Evolutionary conservation across 2,888 invertebrate genomes (phyloP).

Genomic region (Lysandra bellargus): DNA sequence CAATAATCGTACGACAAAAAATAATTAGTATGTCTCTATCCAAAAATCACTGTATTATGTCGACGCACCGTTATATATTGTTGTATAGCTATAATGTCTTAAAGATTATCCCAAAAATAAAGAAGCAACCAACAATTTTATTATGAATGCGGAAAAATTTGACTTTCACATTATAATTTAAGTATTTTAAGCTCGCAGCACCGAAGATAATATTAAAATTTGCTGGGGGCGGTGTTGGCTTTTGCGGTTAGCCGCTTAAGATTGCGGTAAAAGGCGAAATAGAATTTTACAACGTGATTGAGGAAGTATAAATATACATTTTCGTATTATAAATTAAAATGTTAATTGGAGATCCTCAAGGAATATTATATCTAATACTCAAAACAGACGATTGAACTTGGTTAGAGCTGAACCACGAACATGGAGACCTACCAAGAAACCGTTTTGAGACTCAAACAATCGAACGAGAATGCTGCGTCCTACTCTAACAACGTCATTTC

Average conservation of each 20-base stretch:
- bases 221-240: not conserved
- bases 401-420: no score
- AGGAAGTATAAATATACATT: conserved; percentile 3
- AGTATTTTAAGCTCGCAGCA: conserved; percentile 20
- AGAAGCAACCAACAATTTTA: not conserved
- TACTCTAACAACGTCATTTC: no score
- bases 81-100: not conserved
- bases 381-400: no score
- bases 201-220: conserved; percentile 21
- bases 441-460: no score
- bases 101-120: not conserved
- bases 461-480: no score
- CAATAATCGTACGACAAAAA: no score
- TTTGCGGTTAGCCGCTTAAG: not conserved
- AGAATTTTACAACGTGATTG: conserved; percentile 7
- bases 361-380: no score
- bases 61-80: not conserved
- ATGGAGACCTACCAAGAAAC: no score
- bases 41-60: not conserved
- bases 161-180: conserved; percentile 13
- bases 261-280: not conserved
- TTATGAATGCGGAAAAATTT: conserved; percentile 8
- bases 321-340: not conserved
- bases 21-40: no score
- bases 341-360: not conserved